Percentiles rank a stretch among this genome's conserved stretches.
phyloP scores from a whole-genome alignment of 1,140 invertebrate species.

The Zaprionus vittiger region DNA sequence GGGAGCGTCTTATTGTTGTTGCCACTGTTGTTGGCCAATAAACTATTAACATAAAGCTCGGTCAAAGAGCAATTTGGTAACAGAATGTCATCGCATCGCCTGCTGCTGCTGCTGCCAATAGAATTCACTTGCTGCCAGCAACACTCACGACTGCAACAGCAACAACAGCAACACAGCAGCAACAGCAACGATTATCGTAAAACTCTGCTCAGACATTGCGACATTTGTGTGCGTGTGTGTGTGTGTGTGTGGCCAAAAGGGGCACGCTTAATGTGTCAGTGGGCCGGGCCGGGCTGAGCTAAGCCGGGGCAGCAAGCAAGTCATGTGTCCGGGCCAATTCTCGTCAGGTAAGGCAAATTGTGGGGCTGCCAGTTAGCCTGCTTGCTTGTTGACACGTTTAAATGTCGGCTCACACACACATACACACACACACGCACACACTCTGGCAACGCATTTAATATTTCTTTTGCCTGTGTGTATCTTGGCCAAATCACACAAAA shows the following conservation, averaged over 20 bases:
- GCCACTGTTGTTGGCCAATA: conserved; percentile 55
- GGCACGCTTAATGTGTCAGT: conserved; percentile 75
- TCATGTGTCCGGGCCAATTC: conserved; percentile 45
- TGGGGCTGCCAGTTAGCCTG: conserved; percentile 60
- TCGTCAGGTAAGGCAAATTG: conserved; percentile 32
- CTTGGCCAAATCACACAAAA: conserved; percentile 64
- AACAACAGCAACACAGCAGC: conserved; percentile 49
- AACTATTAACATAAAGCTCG: conserved; percentile 73
- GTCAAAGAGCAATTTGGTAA: conserved; percentile 70
- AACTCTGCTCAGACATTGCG: conserved; percentile 17
- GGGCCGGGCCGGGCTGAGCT: conserved; percentile 31
- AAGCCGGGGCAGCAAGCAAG: neutral
- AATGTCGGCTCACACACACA: conserved; percentile 61
- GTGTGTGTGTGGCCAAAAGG: conserved; percentile 58
- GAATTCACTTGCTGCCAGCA: conserved; percentile 37
- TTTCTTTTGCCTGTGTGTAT: conserved; percentile 32
- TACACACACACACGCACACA: conserved; percentile 19
- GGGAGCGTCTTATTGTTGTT: conserved; percentile 9
- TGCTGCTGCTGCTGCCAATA: conserved; percentile 60
- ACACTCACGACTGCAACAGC: conserved; percentile 43
- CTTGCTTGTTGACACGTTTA: conserved; percentile 80
- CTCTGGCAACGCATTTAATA: conserved; percentile 13
- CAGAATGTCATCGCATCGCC: conserved; percentile 72
- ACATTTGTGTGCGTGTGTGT: conserved; percentile 52
- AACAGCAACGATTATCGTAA: conserved; percentile 26